A percentile compares a stretch with the other conserved stretches of the same genome.
Evolutionary conservation across 2,113 vertebrate species (phyloP).

Genomic region (Vulpes ferrilata): DNA sequence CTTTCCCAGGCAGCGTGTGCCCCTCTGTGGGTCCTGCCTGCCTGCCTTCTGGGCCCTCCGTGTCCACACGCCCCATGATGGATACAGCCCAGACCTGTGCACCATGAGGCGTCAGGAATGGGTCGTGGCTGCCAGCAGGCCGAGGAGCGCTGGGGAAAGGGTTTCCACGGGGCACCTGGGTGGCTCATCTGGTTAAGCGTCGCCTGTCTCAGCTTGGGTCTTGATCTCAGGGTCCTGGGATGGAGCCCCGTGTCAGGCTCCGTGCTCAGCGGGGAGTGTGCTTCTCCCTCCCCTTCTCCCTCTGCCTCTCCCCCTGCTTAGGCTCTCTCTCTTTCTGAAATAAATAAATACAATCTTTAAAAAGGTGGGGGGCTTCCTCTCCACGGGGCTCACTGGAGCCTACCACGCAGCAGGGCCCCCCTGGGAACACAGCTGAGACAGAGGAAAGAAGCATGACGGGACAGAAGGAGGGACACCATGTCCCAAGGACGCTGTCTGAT

Average conservation of each 20-base stretch:
- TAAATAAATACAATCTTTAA: neutral
- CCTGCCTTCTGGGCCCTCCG: neutral
- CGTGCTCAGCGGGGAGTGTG: neutral
- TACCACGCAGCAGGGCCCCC: neutral
- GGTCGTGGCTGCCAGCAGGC: neutral
- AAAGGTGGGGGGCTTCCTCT: neutral
- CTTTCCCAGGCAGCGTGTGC: neutral
- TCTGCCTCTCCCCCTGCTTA: neutral
- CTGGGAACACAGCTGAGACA: neutral
- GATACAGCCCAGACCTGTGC: neutral
- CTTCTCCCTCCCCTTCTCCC: neutral
- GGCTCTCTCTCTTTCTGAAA: neutral
- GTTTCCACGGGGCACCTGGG: neutral
- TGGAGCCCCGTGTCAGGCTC: neutral
- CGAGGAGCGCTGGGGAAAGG: neutral
- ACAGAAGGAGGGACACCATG: neutral
- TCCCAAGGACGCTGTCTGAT: neutral
- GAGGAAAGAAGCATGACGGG: neutral
- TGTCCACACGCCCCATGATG: neutral
- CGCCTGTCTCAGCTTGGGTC: neutral
- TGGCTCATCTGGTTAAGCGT: neutral
- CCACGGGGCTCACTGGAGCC: accelerated
- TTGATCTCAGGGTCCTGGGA: neutral
- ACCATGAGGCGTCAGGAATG: accelerated
- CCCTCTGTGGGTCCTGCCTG: no score